A percentile compares a stretch with the other conserved stretches of the same genome.
Evolutionary conservation across 2,888 invertebrate species (phyloP).

Genomic region (Tipula confusa): DNA sequence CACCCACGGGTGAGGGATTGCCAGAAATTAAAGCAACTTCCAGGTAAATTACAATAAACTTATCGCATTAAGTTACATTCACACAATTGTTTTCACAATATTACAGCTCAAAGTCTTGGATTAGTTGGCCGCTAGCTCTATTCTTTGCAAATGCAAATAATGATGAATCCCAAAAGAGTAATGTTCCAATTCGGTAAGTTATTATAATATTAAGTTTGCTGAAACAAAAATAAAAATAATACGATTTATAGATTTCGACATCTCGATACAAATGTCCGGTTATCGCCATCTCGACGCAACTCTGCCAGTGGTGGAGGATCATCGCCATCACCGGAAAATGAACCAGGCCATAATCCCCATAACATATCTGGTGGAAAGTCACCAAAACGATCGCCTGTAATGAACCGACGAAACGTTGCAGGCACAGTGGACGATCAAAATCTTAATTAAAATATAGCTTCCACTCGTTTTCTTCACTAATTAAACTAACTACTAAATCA

Average conservation of each 20-base stretch:
- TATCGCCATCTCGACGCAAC: constrained; percentile 60
- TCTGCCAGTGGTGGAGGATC: constrained; percentile 58
- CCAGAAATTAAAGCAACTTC: constrained; percentile 48
- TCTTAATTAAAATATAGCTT: not conserved
- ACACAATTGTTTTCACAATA: not conserved
- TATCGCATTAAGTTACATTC: not conserved
- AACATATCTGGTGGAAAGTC: constrained; percentile 43
- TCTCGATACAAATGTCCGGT: constrained; percentile 77
- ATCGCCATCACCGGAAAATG: constrained; percentile 65
- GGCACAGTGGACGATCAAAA: not conserved
- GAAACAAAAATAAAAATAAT: not conserved
- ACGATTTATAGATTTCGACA: constrained; percentile 67
- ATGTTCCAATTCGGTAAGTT: constrained; percentile 72
- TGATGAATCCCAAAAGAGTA: constrained; percentile 60
- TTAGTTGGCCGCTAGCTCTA: constrained; percentile 88
- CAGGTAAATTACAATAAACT: constrained; percentile 37
- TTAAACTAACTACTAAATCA: not conserved
- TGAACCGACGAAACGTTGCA: constrained; percentile 38
- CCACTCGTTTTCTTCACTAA: not conserved
- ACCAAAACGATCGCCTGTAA: constrained; percentile 53
- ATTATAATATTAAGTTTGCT: constrained; percentile 29
- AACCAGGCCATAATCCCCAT: constrained; percentile 48
- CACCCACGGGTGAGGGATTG: constrained; percentile 43
- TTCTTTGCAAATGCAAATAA: constrained; percentile 72
- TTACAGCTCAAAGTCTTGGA: constrained; percentile 69